Evolutionary conservation across 2,797 vertebrate species (phyloP).

Genomic region (Mastacembelus armatus): DNA sequence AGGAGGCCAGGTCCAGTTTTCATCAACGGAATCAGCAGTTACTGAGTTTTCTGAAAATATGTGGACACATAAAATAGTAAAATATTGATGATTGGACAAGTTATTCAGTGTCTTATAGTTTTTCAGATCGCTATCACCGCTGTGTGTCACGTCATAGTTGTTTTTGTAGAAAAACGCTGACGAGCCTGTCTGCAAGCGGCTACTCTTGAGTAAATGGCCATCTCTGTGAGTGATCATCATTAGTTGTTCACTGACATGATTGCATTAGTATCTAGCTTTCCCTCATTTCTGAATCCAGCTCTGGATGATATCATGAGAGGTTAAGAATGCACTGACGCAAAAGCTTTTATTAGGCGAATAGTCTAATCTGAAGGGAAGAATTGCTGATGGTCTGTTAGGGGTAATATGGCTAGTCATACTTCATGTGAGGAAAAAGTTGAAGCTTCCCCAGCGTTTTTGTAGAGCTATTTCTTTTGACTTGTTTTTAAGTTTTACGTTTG

Average conservation of each 20-base stretch:
- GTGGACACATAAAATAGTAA: background rate
- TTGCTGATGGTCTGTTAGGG: slow-evolving; percentile 14
- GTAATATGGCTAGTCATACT: too few relatives aligned
- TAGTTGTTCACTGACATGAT: slow-evolving; percentile 54
- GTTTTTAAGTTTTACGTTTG: background rate
- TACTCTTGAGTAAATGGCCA: slow-evolving; percentile 53
- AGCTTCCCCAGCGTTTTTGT: background rate
- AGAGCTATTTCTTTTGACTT: background rate
- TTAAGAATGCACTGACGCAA: slow-evolving; percentile 38
- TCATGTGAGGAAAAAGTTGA: too few relatives aligned
- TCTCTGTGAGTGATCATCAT: slow-evolving; percentile 65
- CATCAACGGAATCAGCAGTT: slow-evolving; percentile 3
- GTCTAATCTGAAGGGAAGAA: slow-evolving; percentile 18
- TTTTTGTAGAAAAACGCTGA: slow-evolving; percentile 19
- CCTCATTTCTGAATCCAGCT: slow-evolving; percentile 31
- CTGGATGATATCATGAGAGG: slow-evolving; percentile 26
- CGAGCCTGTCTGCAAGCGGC: background rate
- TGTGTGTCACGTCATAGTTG: background rate
- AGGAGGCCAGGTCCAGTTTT: background rate
- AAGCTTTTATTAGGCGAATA: slow-evolving; percentile 32
- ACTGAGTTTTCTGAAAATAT: slow-evolving; percentile 1
- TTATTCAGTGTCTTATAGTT: background rate
- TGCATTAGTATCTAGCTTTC: slow-evolving; percentile 51
- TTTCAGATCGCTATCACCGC: background rate
- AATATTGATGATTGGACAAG: background rate